Evolutionary conservation across 2,888 invertebrate species (phyloP).

Genomic region (Timema cristinae): DNA sequence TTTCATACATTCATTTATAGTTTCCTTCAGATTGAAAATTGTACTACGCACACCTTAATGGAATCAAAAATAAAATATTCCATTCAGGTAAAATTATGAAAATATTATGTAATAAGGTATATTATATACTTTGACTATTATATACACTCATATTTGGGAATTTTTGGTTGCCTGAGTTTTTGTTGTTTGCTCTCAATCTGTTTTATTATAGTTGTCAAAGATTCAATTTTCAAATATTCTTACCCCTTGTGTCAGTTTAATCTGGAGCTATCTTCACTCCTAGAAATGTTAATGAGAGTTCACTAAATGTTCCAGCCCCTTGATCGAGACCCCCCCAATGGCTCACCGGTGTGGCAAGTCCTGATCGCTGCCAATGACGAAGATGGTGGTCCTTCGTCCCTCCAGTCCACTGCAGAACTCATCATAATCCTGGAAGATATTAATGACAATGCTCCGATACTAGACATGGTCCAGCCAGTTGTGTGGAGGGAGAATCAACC

Average conservation of each 20-base stretch:
- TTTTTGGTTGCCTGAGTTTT: too few species aligned
- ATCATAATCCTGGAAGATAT: constrained; percentile 66
- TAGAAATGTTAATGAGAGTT: background rate
- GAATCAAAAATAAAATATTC: too few species aligned
- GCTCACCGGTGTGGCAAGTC: constrained; percentile 73
- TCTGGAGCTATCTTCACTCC: background rate
- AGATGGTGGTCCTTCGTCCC: constrained; percentile 57
- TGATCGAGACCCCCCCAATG: constrained; percentile 88
- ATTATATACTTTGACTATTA: too few species aligned
- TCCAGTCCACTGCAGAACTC: constrained; percentile 63
- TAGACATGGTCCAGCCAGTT: constrained; percentile 74
- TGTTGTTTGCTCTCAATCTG: background rate
- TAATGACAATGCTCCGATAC: constrained; percentile 91
- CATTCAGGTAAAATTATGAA: too few species aligned
- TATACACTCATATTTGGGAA: too few species aligned
- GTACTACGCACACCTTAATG: too few species aligned
- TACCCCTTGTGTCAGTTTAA: background rate
- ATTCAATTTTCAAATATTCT: background rate
- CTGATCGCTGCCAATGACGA: constrained; percentile 69
- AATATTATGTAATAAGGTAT: too few species aligned
- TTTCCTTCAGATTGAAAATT: too few species aligned
- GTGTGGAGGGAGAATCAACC: constrained; percentile 78
- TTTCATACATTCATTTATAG: too few species aligned
- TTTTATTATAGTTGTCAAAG: background rate
- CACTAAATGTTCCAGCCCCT: constrained; percentile 54